Conservation (phyloP, 2,797 vertebrate species). For the Eulemur albifrons region DNA sequence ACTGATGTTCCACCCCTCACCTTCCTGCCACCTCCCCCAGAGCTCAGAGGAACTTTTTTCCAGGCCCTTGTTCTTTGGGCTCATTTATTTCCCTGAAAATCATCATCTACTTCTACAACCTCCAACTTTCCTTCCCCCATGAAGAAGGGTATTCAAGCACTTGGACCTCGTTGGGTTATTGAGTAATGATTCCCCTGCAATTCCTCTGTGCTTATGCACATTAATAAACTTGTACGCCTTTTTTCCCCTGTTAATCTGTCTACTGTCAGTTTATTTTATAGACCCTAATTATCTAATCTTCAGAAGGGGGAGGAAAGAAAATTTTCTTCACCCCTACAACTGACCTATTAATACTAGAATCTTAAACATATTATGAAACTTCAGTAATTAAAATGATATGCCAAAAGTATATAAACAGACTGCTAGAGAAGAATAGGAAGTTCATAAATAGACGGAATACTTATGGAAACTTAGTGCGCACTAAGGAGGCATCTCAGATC, state of each 20-base stretch:
- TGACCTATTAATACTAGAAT: neutral
- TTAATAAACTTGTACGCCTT: neutral
- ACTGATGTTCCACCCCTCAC: neutral
- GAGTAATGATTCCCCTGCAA: neutral
- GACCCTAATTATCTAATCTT: neutral
- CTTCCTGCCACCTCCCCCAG: neutral
- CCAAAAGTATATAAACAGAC: neutral
- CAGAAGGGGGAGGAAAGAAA: neutral
- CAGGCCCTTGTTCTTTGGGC: neutral
- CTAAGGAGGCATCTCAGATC: neutral
- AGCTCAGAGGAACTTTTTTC: neutral
- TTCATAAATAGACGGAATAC: neutral
- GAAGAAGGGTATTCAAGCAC: neutral
- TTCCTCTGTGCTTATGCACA: neutral
- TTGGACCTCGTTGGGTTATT: neutral
- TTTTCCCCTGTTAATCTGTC: neutral
- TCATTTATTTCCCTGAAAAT: neutral
- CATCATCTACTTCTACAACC: neutral
- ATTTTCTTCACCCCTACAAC: neutral
- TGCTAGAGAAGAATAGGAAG: neutral
- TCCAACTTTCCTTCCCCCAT: neutral
- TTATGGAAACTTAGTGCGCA: neutral
- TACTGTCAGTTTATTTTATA: neutral
- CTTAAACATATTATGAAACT: neutral
- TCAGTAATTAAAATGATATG: neutral